A percentile compares a stretch with the other conserved stretches of the same genome.
These are phyloP conservation scores for Ceyx erithaca DNA, from an alignment of 2,797 vertebrate species.

Conservation along the genomic window DNA sequence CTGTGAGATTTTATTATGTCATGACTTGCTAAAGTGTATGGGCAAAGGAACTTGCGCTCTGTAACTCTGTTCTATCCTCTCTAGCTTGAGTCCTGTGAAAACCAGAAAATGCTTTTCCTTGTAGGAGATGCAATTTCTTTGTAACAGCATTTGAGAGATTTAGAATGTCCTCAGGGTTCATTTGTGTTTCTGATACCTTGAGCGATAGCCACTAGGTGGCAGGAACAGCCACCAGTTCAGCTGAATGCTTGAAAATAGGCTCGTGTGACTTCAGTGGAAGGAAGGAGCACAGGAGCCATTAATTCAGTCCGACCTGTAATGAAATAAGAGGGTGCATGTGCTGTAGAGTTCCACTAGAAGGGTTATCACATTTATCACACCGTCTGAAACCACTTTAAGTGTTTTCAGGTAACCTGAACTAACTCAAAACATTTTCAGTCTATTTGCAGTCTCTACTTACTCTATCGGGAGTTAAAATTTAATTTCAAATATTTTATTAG, in stretches of 20 bases:
- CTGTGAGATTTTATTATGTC: neutral
- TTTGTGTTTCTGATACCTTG: neutral
- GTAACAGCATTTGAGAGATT: neutral
- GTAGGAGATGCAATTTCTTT: neutral
- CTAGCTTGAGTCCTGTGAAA: neutral
- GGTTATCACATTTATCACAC: neutral
- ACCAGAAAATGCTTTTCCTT: neutral
- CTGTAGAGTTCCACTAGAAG: neutral
- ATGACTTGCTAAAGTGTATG: neutral
- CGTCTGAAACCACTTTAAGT: neutral
- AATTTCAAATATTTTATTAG: neutral
- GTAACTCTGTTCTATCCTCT: neutral
- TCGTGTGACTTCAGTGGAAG: neutral
- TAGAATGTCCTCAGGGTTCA: neutral
- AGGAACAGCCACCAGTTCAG: slow-evolving; percentile 45
- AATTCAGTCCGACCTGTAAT: neutral
- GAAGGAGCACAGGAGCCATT: neutral
- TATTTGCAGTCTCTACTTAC: neutral
- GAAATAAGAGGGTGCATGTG: neutral
- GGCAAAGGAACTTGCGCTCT: rapidly evolving
- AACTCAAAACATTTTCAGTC: neutral
- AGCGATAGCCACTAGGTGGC: slow-evolving; percentile 58
- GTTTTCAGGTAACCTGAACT: neutral
- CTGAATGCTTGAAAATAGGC: neutral
- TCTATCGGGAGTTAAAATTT: neutral